These are phyloP conservation scores for Tinamus major DNA, from an alignment of 2,797 vertebrate species.

Conservation along the genomic window DNA sequence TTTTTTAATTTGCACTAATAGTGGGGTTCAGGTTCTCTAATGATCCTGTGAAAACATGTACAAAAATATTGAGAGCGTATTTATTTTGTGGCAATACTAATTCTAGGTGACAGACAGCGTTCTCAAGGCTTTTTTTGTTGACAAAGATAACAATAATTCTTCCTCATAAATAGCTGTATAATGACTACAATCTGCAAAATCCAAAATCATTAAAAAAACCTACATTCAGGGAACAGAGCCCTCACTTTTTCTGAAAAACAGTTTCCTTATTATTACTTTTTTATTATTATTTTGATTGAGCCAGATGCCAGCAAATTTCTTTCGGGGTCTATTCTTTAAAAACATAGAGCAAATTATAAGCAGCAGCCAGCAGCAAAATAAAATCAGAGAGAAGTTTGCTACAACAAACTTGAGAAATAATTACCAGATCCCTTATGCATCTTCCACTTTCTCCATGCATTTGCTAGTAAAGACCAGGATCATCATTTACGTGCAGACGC, in stretches of 20 bases:
- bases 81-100: constrained; percentile 52
- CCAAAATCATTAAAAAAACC: constrained; percentile 54
- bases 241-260: constrained; percentile 28
- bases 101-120: constrained; percentile 52
- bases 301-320: constrained; percentile 48
- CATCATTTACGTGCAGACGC: not conserved
- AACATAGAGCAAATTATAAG: constrained; percentile 21
- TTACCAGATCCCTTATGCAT: not conserved
- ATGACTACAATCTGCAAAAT: constrained; percentile 53
- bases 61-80: constrained; percentile 38
- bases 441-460: not conserved
- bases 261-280: constrained; percentile 43
- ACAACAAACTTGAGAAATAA: constrained; percentile 34
- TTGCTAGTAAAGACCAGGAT: not conserved
- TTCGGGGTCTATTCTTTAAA: constrained; percentile 42
- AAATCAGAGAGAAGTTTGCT: constrained; percentile 4
- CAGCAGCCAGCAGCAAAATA: constrained; percentile 32
- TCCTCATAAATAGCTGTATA: constrained; percentile 53
- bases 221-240: constrained; percentile 51
- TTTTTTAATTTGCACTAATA: constrained; percentile 59
- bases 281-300: constrained; percentile 41
- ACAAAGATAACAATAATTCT: constrained; percentile 51
- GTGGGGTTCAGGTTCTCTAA: constrained; percentile 20
- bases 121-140: constrained; percentile 52
- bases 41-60: constrained; percentile 14